phyloP scores from a whole-genome alignment of 2,888 invertebrate species.

The Sarcophaga rosellei region DNA sequence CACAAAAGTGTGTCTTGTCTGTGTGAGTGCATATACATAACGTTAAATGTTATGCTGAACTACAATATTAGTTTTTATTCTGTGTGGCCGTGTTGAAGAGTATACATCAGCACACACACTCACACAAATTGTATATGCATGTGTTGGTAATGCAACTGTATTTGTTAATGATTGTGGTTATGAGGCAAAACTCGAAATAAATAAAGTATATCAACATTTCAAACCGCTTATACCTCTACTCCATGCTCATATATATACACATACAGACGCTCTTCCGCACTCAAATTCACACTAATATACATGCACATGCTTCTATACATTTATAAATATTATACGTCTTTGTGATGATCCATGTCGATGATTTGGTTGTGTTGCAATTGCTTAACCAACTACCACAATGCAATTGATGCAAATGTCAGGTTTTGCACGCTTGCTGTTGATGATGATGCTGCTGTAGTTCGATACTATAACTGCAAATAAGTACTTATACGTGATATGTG shows the following conservation, averaged over 20 bases:
- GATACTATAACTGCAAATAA: no score
- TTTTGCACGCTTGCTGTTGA: neutral
- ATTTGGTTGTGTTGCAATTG: neutral
- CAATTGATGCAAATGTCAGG: neutral
- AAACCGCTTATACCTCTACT: slow-evolving; percentile 32
- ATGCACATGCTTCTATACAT: neutral
- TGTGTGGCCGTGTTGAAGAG: neutral
- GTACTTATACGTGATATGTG: no score
- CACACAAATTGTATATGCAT: neutral
- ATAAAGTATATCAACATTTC: slow-evolving; percentile 58
- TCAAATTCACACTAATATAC: neutral
- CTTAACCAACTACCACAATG: neutral
- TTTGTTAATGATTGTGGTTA: slow-evolving; percentile 59
- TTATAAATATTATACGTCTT: slow-evolving; percentile 22
- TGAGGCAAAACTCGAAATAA: slow-evolving; percentile 58
- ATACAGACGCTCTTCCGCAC: neutral
- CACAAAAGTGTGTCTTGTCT: no score
- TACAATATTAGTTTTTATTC: no score
- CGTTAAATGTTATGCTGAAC: no score
- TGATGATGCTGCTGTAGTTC: neutral
- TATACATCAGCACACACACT: neutral
- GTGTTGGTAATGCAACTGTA: neutral
- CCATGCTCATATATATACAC: no score
- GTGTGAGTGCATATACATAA: no score
- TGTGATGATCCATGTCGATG: neutral